Evolutionary conservation across 2,888 invertebrate species (phyloP), one percentile per base, ranked within the genome.

Genomic region (Dryobotodes eremita): DNA sequence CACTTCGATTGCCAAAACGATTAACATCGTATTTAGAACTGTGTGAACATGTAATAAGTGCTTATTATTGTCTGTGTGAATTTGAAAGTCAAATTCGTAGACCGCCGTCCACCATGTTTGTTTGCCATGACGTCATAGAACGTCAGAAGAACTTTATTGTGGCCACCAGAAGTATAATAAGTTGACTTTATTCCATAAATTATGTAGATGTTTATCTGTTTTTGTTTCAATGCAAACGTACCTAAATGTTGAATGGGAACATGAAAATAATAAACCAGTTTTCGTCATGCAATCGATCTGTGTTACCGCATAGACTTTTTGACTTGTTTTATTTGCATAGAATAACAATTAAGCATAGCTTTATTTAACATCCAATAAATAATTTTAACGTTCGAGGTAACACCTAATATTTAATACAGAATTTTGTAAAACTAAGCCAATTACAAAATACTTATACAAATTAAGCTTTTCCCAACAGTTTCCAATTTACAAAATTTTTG

Each of bases 1-100:
- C 86, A 87, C 83, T 89, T 90, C 91, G 92, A 94, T 93, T 92
- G 90, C 89, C 86, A 85, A 85, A 86, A 88, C 90, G 89, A 92
- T 92, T 92, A 92, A 85, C 91, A 86, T 89, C 82, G 86, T 87
- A 89, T 91, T 90, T 90, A 89, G 82, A 89, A 90, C 86, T 90
- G 91, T 93, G 93, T 88, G 92, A 93, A 93, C 86, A 78, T 87
- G 79, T 88, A 75, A 83, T 86, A 86, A 79, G 86, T 87, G 85
- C 88, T 85, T 85, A 88, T 89, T 89, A 87, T 91, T 89, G 86
- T 89, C 84, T 88, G 87, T 86, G 87, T 78, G 80, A 89, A 90
- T 89, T 89, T 87, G 79, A 84, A 85, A 89, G 80, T 83, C 85
- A 83, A 89, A 89, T 85, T 75, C 57, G 77, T 83, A 82, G 81